Conservation (phyloP, 92 coral and sea anemone genomes). For the Siderastrea siderea region DNA sequence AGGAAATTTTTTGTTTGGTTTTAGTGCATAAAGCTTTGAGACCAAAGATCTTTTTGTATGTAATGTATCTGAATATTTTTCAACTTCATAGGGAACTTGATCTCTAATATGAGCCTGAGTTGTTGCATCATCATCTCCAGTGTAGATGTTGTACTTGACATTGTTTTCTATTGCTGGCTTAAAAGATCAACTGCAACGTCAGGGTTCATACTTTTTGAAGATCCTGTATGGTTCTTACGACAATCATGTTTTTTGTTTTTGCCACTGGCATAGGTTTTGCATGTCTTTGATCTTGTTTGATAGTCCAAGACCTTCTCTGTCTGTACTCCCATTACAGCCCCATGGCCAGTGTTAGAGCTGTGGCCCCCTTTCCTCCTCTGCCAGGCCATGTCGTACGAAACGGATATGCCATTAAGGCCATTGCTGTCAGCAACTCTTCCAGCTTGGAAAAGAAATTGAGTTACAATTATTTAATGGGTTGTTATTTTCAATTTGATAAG, state of each 20-base stretch:
- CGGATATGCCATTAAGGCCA: too few species aligned
- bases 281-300: too few species aligned
- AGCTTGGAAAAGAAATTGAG: too few species aligned
- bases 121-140: constrained; percentile 68
- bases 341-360: too few species aligned
- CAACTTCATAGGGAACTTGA: constrained; percentile 50
- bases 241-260: constrained; percentile 52
- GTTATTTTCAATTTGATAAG: too few species aligned
- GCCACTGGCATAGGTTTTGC: too few species aligned
- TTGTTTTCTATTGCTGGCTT: not conserved
- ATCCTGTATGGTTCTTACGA: constrained; percentile 58
- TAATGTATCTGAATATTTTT: constrained; percentile 54
- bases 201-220: constrained; percentile 68
- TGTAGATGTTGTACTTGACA: not conserved
- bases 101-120: constrained; percentile 42
- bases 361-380: too few species aligned
- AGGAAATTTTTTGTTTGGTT: constrained; percentile 22
- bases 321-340: too few species aligned
- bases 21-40: constrained; percentile 31
- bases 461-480: too few species aligned
- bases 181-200: constrained; percentile 62
- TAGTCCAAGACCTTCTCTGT: too few species aligned
- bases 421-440: not conserved
- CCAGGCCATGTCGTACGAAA: too few species aligned
- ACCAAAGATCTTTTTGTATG: constrained; percentile 53